These are phyloP conservation scores for Callopanchax toddi DNA, from an alignment of 2,113 vertebrate species.

Conservation along the genomic window DNA sequence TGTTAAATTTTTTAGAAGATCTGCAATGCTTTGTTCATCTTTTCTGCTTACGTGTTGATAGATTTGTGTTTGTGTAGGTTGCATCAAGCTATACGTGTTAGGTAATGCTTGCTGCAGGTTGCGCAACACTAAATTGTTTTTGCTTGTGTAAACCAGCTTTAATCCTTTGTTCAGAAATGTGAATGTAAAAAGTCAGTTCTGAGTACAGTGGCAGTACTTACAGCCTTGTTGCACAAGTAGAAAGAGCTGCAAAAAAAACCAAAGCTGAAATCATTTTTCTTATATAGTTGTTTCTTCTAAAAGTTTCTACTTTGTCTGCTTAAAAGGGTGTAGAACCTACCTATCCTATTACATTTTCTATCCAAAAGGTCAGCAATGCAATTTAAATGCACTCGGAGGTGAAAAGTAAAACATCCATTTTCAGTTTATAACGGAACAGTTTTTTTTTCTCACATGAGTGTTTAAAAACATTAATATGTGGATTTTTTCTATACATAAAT, in stretches of 20 bases:
- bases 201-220: conserved; percentile 12
- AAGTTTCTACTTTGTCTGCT: neutral
- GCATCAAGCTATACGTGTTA: neutral
- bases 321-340: neutral
- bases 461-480: neutral
- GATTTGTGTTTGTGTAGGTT: conserved; percentile 11
- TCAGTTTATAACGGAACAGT: neutral
- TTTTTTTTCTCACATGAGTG: neutral
- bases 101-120: conserved; percentile 11
- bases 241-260: conserved; percentile 29
- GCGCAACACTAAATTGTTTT: conserved; percentile 13
- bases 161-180: conserved; percentile 17
- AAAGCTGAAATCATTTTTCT: neutral
- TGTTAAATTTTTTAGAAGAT: conserved; percentile 1
- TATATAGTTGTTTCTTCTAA: conserved; percentile 4
- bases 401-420: neutral
- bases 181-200: conserved; percentile 34
- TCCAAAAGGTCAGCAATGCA: neutral
- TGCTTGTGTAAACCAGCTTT: conserved; percentile 29
- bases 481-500: conserved; percentile 14
- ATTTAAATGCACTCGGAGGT: neutral
- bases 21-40: neutral
- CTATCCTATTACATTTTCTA: neutral
- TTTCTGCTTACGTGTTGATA: conserved; percentile 21
- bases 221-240: conserved; percentile 18